phyloP scores from a whole-genome alignment of 2,888 invertebrate genomes.

The Leptodirus hochenwartii region DNA sequence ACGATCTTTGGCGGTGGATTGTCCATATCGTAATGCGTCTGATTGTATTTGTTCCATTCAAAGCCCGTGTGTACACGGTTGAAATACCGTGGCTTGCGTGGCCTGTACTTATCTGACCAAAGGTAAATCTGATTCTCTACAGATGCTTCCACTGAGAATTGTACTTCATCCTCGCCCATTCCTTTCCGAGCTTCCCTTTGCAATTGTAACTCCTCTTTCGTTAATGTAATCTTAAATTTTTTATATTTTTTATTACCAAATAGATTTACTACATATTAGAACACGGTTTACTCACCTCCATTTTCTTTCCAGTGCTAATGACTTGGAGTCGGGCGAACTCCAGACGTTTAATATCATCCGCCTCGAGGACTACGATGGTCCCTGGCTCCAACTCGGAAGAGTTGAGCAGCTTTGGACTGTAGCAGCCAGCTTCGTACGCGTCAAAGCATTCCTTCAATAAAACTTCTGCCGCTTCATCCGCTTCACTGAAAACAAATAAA shows the following conservation, averaged over 20 bases:
- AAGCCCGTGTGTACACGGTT: slow-evolving; percentile 94
- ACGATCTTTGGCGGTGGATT: slow-evolving; percentile 99
- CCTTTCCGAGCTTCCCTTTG: slow-evolving; percentile 68
- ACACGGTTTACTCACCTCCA: slow-evolving; percentile 22
- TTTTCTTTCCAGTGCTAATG: slow-evolving; percentile 37
- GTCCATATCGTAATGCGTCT: slow-evolving; percentile 99
- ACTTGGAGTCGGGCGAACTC: slow-evolving; percentile 53
- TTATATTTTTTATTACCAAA: neutral
- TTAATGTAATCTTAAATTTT: slow-evolving; percentile 20
- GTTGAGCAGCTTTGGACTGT: slow-evolving; percentile 59
- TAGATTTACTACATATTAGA: slow-evolving; percentile 1
- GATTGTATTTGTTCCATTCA: slow-evolving; percentile 99
- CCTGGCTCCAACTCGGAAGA: slow-evolving; percentile 49
- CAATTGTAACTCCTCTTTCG: slow-evolving; percentile 42
- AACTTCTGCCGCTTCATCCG: slow-evolving; percentile 8
- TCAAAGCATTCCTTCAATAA: slow-evolving; percentile 35
- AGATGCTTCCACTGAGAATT: slow-evolving; percentile 78
- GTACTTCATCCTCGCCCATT: slow-evolving; percentile 72
- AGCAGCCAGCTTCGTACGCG: slow-evolving; percentile 64
- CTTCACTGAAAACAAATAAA: slow-evolving; percentile 8
- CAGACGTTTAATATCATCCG: slow-evolving; percentile 57
- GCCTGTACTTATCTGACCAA: slow-evolving; percentile 97
- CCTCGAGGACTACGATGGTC: slow-evolving; percentile 56
- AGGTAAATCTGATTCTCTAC: slow-evolving; percentile 74
- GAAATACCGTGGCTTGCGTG: slow-evolving; percentile 93